Percentiles rank a stretch among this genome's conserved stretches.
These are phyloP conservation scores for Tyto alba DNA, from an alignment of 2,113 vertebrate genomes.

Conservation along the genomic window DNA sequence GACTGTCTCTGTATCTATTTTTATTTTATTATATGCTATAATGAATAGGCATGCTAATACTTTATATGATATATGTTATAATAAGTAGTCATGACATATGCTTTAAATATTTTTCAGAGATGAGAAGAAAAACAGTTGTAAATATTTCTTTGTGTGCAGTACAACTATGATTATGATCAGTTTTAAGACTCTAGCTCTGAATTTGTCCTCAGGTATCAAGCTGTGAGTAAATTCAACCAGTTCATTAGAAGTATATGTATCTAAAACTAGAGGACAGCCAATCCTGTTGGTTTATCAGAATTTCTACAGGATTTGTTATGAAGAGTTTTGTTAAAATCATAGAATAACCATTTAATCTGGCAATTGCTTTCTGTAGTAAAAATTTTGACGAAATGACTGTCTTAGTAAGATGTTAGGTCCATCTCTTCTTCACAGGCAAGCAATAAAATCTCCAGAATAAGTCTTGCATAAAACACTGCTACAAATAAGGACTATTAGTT, in stretches of 20 bases:
- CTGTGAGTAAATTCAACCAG: background rate
- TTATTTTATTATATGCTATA: background rate
- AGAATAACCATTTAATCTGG: background rate
- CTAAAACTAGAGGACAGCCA: background rate
- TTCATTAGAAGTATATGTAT: background rate
- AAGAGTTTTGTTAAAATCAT: background rate
- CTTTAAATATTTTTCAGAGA: background rate
- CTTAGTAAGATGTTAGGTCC: background rate
- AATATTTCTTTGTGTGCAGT: background rate
- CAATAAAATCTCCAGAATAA: background rate
- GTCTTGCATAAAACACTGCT: background rate
- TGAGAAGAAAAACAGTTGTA: background rate
- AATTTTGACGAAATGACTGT: background rate
- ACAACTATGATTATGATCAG: background rate
- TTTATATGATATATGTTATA: background rate
- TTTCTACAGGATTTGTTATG: background rate
- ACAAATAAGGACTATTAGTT: background rate
- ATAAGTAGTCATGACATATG: background rate
- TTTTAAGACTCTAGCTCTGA: background rate
- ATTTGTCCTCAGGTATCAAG: background rate
- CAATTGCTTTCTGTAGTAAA: background rate
- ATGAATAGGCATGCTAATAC: background rate
- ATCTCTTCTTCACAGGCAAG: background rate
- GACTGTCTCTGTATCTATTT: background rate
- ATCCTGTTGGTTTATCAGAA: background rate